Evolutionary conservation across 2,888 invertebrate species (phyloP).

Genomic region (Spodoptera picta): DNA sequence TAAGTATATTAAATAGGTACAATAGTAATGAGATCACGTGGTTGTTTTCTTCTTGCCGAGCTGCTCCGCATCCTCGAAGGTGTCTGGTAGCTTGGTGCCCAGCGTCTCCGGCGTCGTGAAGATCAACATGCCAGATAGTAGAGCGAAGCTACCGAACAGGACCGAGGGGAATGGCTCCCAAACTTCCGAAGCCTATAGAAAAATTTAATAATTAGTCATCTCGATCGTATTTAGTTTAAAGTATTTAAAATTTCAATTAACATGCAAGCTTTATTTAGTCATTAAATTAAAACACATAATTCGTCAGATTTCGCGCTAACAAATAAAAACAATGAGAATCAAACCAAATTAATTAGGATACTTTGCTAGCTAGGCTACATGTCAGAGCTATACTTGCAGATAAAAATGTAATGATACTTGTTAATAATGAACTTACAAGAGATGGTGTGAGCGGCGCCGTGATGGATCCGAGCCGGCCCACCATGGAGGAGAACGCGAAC

Average conservation of each 20-base stretch:
- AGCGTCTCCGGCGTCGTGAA: conserved; percentile 85
- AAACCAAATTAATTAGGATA: no score
- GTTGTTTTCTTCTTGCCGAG: conserved; percentile 61
- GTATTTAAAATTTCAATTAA: no score
- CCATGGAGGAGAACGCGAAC: conserved; percentile 91
- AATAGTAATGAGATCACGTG: conserved; percentile 53
- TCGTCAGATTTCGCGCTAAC: no score
- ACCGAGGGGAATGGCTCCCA: conserved; percentile 85
- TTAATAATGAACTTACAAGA: conserved; percentile 82
- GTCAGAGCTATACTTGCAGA: no score
- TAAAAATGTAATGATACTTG: background rate
- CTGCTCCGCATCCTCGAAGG: conserved; percentile 87
- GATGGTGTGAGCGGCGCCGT: conserved; percentile 91
- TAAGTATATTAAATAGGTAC: conserved; percentile 4
- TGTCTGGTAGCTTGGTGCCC: conserved; percentile 87
- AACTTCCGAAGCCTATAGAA: conserved; percentile 67
- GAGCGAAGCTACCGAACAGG: conserved; percentile 87
- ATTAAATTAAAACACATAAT: no score
- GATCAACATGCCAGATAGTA: conserved; percentile 77
- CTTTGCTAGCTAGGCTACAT: no score
- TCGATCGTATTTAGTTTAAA: no score
- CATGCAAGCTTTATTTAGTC: no score
- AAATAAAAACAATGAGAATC: no score
- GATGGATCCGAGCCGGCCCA: conserved; percentile 91
- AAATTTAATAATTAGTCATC: background rate